Evolutionary conservation across 2,113 vertebrate genomes (phyloP), one percentile per base, ranked within the genome.

Genomic region (Campylorhamphus procurvoides): DNA sequence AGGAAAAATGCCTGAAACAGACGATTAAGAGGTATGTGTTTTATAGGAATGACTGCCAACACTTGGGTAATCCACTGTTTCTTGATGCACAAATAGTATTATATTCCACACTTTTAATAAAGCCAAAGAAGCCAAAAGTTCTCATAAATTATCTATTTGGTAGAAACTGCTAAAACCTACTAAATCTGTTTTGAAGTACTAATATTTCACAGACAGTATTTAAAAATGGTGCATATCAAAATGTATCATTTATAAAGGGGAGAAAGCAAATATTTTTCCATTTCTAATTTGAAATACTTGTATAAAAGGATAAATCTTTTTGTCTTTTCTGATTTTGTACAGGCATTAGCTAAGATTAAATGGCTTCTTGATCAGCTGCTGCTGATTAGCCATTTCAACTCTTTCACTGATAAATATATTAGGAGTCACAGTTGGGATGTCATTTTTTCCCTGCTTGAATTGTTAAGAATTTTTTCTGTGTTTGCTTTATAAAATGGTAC

Each of bases 131-230:
- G 53, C n/a, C 59, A 82, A 50, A 95, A 81, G 50, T 82, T 91
- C 86, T 95, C 83, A 80, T 81, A 95, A 94, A 96, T 90, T 83
- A 81, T 66, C 59, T 89, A 27, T 87, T 93, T 84, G 88, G 27
- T 91, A 74, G 75, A 94, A 97, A 94, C 62, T 24, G 12, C 71
- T 82, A 96, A 90, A 96, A 81, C 46, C 73, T 91, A 58, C 78
- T 96, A 96, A 96, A 97, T 97, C 90, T 77, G 29, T 96, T 94
- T 96, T 93, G 92, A 93, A 91, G 25, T 64, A 67, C 55, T 74
- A 90, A 56, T 91, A 93, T 91, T 96, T 95, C 83, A 93, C 72
- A 71, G 73, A 31, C 59, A 35, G 27, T 89, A 55, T 92, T 97
- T 95, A 47, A 91, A 97, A 97, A 91, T 88, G 93, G 75, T 80